A percentile compares a stretch with the other conserved stretches of the same genome.
Evolutionary conservation across 2,113 vertebrate species (phyloP).

Genomic region (Irena cyanogastra): DNA sequence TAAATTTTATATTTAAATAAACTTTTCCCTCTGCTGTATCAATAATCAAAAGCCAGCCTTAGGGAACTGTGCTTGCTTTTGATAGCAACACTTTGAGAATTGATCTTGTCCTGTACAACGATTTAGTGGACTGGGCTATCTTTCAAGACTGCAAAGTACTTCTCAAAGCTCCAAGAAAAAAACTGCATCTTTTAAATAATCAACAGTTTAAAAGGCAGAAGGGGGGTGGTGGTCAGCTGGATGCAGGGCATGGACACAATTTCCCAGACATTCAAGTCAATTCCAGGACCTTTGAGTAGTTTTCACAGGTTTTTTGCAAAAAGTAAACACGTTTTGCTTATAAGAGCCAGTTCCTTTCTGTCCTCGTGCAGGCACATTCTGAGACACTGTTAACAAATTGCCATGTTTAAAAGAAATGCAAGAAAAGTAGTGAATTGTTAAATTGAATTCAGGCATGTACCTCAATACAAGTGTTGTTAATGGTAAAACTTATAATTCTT

Average conservation of each 20-base stretch:
- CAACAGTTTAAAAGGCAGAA: not conserved
- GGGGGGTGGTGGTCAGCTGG: not conserved
- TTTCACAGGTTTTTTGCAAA: accelerated
- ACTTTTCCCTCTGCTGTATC: not conserved
- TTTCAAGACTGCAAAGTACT: not conserved
- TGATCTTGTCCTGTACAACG: not conserved
- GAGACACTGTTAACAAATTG: not conserved
- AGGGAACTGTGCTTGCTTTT: not conserved
- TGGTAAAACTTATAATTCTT: not conserved
- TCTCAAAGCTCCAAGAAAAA: not conserved
- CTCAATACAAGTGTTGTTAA: not conserved
- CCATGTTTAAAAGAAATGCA: not conserved
- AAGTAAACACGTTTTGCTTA: not conserved
- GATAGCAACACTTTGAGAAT: not conserved
- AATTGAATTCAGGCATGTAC: not conserved
- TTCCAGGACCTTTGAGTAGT: not conserved
- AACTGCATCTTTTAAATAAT: not conserved
- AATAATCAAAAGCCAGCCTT: not conserved
- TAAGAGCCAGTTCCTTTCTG: not conserved
- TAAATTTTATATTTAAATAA: constrained; percentile 16
- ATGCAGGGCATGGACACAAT: not conserved
- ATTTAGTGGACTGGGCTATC: not conserved
- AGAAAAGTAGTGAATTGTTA: not conserved
- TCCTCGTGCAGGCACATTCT: not conserved
- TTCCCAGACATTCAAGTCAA: not conserved